These are phyloP conservation scores for Hoplodrina blanda DNA, from an alignment of 2,888 invertebrate genomes.

Conservation along the genomic window DNA sequence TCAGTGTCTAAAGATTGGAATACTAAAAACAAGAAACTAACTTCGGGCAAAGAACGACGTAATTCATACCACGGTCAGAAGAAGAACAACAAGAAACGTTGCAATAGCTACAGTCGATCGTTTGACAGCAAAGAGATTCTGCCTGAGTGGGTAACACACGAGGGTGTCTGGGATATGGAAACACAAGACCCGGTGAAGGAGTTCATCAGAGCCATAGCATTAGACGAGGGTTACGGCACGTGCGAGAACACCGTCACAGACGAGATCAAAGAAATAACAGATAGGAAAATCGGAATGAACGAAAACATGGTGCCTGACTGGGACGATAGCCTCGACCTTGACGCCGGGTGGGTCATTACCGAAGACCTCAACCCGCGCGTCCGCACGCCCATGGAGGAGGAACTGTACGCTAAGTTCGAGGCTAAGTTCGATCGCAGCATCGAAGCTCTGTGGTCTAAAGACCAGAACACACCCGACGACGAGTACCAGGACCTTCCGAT, in stretches of 20 bases:
- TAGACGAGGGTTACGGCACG: constrained; percentile 89
- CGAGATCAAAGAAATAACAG: constrained; percentile 76
- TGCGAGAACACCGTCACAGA: constrained; percentile 87
- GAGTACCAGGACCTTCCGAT: constrained; percentile 92
- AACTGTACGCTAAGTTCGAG: constrained; percentile 91
- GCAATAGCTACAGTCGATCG: constrained; percentile 84
- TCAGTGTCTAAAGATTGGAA: constrained; percentile 82
- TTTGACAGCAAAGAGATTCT: constrained; percentile 85
- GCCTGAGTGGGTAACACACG: constrained; percentile 90
- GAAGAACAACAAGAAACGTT: constrained; percentile 81
- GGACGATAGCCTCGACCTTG: constrained; percentile 80
- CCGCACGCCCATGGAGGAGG: constrained; percentile 84
- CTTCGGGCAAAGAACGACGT: constrained; percentile 84
- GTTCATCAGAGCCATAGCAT: constrained; percentile 85
- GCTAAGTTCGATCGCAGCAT: constrained; percentile 93
- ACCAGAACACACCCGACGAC: constrained; percentile 88
- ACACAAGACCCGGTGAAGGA: constrained; percentile 87
- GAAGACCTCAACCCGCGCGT: constrained; percentile 78
- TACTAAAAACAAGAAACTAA: constrained; percentile 79
- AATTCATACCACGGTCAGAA: constrained; percentile 84
- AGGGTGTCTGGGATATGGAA: constrained; percentile 89
- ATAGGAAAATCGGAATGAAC: constrained; percentile 72
- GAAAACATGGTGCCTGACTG: constrained; percentile 81
- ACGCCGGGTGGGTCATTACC: constrained; percentile 79
- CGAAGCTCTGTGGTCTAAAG: constrained; percentile 92